Conservation (phyloP, 2,113 vertebrate genomes). For the Heterotis niloticus region DNA sequence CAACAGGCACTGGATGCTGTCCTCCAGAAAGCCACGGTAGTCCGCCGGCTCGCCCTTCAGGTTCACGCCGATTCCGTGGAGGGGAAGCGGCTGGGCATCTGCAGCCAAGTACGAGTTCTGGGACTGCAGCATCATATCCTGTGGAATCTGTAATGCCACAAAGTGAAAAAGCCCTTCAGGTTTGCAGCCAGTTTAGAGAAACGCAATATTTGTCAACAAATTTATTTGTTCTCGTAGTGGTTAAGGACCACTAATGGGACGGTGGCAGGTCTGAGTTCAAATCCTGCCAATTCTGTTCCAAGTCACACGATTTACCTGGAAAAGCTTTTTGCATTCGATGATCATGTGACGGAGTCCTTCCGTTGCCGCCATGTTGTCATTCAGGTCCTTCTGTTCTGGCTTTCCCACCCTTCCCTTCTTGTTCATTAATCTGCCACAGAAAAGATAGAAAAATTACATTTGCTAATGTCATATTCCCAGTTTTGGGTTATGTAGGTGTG, state of each 20-base stretch:
- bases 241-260: no score
- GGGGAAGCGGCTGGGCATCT: slow-evolving; percentile 61
- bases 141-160: slow-evolving; percentile 61
- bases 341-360: slow-evolving; percentile 81
- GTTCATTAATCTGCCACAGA: slow-evolving; percentile 58
- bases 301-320: slow-evolving; percentile 68
- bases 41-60: slow-evolving; percentile 51
- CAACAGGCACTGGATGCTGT: slow-evolving; percentile 66
- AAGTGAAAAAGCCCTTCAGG: no score
- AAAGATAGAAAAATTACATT: background rate
- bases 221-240: no score
- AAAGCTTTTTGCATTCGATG: slow-evolving; percentile 81
- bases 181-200: no score
- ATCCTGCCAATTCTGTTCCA: no score
- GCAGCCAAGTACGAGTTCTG: slow-evolving; percentile 70
- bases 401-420: slow-evolving; percentile 62
- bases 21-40: slow-evolving; percentile 64
- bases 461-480: background rate
- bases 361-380: slow-evolving; percentile 77
- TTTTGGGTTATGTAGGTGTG: no score
- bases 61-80: slow-evolving; percentile 57
- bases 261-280: no score
- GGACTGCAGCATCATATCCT: slow-evolving; percentile 75
- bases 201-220: no score
- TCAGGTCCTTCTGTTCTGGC: slow-evolving; percentile 76